phyloP scores from a whole-genome alignment of 2,888 invertebrate genomes.

The Troides helena region DNA sequence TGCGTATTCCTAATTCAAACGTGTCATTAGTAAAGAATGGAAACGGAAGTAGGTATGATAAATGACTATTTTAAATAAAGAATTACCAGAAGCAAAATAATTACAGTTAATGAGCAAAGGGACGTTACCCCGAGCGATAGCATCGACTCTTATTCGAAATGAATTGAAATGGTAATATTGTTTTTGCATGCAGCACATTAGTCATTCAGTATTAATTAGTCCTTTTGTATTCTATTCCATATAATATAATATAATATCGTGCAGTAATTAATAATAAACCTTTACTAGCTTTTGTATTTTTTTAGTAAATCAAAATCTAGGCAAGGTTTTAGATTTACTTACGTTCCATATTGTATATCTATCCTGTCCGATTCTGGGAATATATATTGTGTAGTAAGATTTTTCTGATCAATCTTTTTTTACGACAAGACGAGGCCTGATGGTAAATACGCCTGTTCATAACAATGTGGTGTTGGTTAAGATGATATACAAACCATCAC shows the following conservation, averaged over 20 bases:
- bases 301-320: not conserved
- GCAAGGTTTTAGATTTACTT: not conserved
- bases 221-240: conserved; percentile 22
- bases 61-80: conserved; percentile 29
- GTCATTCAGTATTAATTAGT: conserved; percentile 43
- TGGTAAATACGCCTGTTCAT: too few relatives aligned
- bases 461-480: too few relatives aligned
- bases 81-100: conserved; percentile 47
- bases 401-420: too few relatives aligned
- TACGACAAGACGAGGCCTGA: too few relatives aligned
- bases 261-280: conserved; percentile 18
- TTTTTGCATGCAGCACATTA: conserved; percentile 50
- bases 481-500: too few relatives aligned
- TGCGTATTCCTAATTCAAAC: conserved; percentile 12
- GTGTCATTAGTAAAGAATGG: conserved; percentile 10
- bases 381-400: too few relatives aligned
- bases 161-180: conserved; percentile 60
- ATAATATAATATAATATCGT: conserved; percentile 13
- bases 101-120: conserved; percentile 58
- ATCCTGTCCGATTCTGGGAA: not conserved
- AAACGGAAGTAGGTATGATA: conserved; percentile 24
- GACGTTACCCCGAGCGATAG: conserved; percentile 55
- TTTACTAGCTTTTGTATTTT: not conserved
- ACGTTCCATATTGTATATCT: not conserved
- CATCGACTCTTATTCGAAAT: conserved; percentile 55